Evolutionary conservation across 1,140 invertebrate genomes (phyloP), one percentile per base, ranked within the genome.

Genomic region (Lineus longissimus): DNA sequence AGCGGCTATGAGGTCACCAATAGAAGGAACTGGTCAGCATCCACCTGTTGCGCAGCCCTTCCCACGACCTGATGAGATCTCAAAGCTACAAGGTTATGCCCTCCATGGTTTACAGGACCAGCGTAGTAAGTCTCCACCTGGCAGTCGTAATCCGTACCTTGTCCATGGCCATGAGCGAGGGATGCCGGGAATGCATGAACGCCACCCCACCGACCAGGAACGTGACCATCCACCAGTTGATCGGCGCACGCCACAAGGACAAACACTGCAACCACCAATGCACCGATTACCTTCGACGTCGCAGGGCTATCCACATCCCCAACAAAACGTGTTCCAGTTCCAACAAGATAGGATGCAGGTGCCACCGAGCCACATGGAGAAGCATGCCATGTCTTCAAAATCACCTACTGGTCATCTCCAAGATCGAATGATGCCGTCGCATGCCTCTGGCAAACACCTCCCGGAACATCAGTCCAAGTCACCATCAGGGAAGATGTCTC

Each of bases 201-300:
- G 33, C 15, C 33, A 36, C 15, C 33, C 4, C 4, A 36, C 4
- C 15, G 33, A 36, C 15, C 33, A 36, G 33, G 33, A 36, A 36
- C 33, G 33, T 36, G 33, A 36, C 33, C 33, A 36, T 15, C 33
- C 33, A 36, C 60, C 57, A 31, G 31, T 43, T 17, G 57, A 63
- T 23, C 66, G 55, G 15, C 61, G 62, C 55, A 47, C 55, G 36
- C 33, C 45, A 22, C 60, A 70, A 6, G 64, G 70, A 6, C 79
- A 64, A 54, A 58, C 64, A 0, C 59, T 64, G 54, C 59, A 59
- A 27, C 22, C 29, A 31, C 15, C 40, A 33, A 0, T 55, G 56
- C 29, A 31, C 31, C 59, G 51, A 55, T 36, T 60, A 62, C 27
- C 36, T 23, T 23, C 43, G 23, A 23, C 51, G 17, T 22, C 51